Evolutionary conservation across 2,888 invertebrate species (phyloP).

Genomic region (Trileptium ribeirensis): DNA sequence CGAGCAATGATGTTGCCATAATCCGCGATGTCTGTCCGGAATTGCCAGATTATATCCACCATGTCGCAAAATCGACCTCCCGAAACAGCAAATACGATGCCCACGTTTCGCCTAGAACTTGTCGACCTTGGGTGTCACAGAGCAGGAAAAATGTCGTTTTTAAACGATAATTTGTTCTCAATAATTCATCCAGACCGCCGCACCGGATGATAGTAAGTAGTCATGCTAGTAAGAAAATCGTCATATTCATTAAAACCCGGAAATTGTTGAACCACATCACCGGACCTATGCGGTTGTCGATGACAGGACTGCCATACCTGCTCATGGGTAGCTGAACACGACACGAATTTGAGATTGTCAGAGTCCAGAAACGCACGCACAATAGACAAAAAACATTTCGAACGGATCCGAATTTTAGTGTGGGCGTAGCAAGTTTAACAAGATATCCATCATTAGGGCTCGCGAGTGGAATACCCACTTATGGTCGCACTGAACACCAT

Average conservation of each 20-base stretch:
- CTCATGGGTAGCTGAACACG: not conserved
- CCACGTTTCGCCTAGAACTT: not conserved
- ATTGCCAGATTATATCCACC: not conserved
- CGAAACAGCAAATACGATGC: not conserved
- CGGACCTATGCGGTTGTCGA: too few relatives aligned
- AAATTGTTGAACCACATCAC: too few relatives aligned
- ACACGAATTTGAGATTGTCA: not conserved
- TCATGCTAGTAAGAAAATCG: too few relatives aligned
- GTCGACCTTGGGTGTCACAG: not conserved
- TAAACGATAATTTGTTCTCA: too few relatives aligned
- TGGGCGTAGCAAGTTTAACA: not conserved
- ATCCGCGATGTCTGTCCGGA: not conserved
- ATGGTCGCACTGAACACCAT: not conserved
- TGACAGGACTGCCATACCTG: not conserved
- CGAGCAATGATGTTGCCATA: not conserved
- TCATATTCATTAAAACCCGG: too few relatives aligned
- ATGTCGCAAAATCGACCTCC: not conserved
- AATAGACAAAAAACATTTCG: not conserved
- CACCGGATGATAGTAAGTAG: too few relatives aligned
- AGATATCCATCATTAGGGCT: not conserved
- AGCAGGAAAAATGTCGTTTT: not conserved
- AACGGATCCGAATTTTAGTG: not conserved
- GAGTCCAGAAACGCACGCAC: not conserved
- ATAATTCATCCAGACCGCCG: too few relatives aligned
- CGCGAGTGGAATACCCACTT: not conserved